phyloP scores from a whole-genome alignment of 2,888 invertebrate species.

The Rambutsinella grinnellia region DNA sequence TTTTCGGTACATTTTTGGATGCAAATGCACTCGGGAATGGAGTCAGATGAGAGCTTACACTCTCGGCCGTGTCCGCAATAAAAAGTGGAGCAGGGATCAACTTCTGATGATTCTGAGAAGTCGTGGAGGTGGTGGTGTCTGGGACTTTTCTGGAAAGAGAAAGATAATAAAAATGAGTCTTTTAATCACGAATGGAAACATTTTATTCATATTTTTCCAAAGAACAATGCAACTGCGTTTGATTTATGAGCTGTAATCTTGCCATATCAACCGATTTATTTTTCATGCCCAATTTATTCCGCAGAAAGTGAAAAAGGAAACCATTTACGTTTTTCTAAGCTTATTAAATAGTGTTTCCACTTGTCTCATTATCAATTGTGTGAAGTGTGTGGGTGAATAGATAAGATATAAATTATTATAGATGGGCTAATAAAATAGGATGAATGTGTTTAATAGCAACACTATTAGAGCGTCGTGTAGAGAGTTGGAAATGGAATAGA shows the following conservation, averaged over 20 bases:
- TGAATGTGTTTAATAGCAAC: too few relatives aligned
- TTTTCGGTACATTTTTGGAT: constrained; percentile 53
- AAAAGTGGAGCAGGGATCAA: constrained; percentile 54
- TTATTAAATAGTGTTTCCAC: constrained; percentile 19
- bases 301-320: too few relatives aligned
- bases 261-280: constrained; percentile 61
- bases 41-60: constrained; percentile 55
- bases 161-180: constrained; percentile 8
- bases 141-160: constrained; percentile 51
- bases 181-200: neutral
- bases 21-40: constrained; percentile 62
- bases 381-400: too few relatives aligned
- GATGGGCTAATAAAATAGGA: too few relatives aligned
- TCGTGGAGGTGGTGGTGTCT: constrained; percentile 47
- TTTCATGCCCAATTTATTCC: constrained; percentile 61
- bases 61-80: constrained; percentile 64
- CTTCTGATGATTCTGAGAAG: constrained; percentile 38
- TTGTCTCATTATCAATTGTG: constrained; percentile 52
- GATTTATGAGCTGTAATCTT: constrained; percentile 62
- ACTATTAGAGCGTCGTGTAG: too few relatives aligned
- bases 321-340: constrained; percentile 33
- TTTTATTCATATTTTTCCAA: neutral
- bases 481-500: too few relatives aligned
- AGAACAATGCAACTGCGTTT: constrained; percentile 39
- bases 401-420: too few relatives aligned